Percentiles rank a stretch among this genome's conserved stretches.
These are phyloP conservation scores for Rotaria sp. DNA, from an alignment of 2,888 invertebrate species.

Conservation along the genomic window DNA sequence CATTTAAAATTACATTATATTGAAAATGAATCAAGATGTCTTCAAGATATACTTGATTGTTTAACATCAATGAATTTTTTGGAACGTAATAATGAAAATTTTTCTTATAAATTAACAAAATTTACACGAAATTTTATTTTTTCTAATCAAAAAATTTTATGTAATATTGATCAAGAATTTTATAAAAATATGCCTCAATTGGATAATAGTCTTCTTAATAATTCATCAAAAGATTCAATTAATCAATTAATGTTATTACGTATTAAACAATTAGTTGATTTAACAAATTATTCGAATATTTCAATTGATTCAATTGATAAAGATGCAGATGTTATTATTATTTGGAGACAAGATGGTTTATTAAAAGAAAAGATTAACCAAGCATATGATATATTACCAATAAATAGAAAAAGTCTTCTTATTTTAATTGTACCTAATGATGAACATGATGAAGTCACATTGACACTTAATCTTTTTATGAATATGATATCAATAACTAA, in stretches of 20 bases:
- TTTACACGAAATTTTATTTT: not conserved
- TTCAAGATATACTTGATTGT: not conserved
- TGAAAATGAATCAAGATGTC: slow-evolving; percentile 3
- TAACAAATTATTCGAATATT: not conserved
- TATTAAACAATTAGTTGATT: not conserved
- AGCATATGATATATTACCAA: not conserved
- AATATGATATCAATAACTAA: not conserved
- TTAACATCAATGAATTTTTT: not conserved
- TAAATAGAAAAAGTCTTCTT: not conserved
- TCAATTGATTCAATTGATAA: not conserved
- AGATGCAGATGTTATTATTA: not conserved
- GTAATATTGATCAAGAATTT: not conserved
- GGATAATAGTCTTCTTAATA: not conserved
- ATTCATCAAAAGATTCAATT: not conserved
- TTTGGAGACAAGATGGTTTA: not conserved
- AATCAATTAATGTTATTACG: not conserved
- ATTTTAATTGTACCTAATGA: not conserved
- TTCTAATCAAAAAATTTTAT: not conserved
- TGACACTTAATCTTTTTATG: not conserved
- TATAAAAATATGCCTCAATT: not conserved
- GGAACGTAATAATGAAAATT: not conserved
- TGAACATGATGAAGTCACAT: not conserved
- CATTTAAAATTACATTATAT: not conserved
- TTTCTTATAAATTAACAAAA: not conserved
- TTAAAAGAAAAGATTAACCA: not conserved